Conservation (phyloP, 2,797 vertebrate species). For the Sebastiscus tertius region DNA sequence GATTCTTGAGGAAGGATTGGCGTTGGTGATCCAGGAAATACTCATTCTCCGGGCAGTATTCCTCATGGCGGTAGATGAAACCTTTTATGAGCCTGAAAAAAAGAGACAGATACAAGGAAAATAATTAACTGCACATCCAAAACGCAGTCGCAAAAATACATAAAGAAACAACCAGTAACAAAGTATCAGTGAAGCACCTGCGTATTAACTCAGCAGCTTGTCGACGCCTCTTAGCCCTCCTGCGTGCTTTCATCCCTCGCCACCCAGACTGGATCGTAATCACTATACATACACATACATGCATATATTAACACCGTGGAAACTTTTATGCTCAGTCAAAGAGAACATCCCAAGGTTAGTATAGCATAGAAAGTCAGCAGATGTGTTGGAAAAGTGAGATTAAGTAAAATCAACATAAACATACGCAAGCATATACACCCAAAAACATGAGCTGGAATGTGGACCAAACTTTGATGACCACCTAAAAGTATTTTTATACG, state of each 20-base stretch:
- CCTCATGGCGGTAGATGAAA: conserved; percentile 92
- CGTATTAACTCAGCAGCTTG: conserved; percentile 91
- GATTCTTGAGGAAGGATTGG: conserved; percentile 91
- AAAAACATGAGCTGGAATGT: not conserved
- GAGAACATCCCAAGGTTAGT: conserved; percentile 22
- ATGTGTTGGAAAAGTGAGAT: not conserved
- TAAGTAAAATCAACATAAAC: not conserved
- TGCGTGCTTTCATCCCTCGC: conserved; percentile 92
- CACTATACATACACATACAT: conserved; percentile 77
- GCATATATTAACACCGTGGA: conserved; percentile 14
- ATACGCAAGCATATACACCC: not conserved
- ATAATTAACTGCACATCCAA: not conserved
- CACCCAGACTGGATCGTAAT: conserved; percentile 95
- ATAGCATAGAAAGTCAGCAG: not conserved
- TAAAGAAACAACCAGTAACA: not conserved
- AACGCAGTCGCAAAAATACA: not conserved
- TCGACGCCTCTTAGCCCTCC: conserved; percentile 89
- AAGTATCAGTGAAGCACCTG: conserved; percentile 74
- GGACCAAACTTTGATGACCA: not conserved
- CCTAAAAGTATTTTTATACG: not conserved
- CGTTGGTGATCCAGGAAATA: conserved; percentile 95
- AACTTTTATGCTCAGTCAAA: conserved; percentile 3
- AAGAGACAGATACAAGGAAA: not conserved
- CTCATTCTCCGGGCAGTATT: conserved; percentile 91
- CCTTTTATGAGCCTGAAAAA: conserved; percentile 91